Percentiles rank a stretch among this genome's conserved stretches.
phyloP scores from a whole-genome alignment of 1,140 invertebrate genomes.

The Eciton burchellii region DNA sequence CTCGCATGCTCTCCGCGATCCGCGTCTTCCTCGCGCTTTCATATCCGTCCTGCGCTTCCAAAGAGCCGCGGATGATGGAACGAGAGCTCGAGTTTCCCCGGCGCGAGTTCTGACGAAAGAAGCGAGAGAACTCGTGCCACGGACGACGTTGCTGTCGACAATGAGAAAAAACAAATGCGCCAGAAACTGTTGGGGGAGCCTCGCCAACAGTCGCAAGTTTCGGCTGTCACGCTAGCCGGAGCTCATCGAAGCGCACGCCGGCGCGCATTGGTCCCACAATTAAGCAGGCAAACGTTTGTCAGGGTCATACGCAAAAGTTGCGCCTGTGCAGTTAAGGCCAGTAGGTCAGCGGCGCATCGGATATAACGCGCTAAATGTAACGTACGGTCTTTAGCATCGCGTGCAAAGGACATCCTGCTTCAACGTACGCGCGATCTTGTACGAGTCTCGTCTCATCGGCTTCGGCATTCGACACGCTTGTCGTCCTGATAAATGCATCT shows the following conservation, averaged over 20 bases:
- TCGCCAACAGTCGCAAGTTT: neutral
- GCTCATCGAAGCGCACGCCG: neutral
- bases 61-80: neutral
- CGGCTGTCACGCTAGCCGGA: neutral
- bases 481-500: slow-evolving; percentile 31
- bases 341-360: slow-evolving; percentile 70
- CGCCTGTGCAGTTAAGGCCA: slow-evolving; percentile 69
- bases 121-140: neutral
- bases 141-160: neutral
- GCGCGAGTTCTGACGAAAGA: too few relatives aligned
- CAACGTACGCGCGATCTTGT: too few relatives aligned
- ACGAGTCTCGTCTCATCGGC: neutral
- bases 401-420: slow-evolving; percentile 57
- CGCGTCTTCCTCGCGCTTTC: too few relatives aligned
- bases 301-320: slow-evolving; percentile 45
- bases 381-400: slow-evolving; percentile 29
- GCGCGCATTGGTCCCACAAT: slow-evolving; percentile 52
- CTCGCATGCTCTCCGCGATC: too few relatives aligned
- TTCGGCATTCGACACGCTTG: neutral
- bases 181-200: neutral
- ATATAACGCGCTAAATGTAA: slow-evolving; percentile 51
- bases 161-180: too few relatives aligned
- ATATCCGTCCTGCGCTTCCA: too few relatives aligned
- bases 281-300: slow-evolving; percentile 62
- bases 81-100: neutral